These are phyloP conservation scores for Scelioninae gen. 2 DNA, from an alignment of 2,888 invertebrate genomes.

Conservation along the genomic window DNA sequence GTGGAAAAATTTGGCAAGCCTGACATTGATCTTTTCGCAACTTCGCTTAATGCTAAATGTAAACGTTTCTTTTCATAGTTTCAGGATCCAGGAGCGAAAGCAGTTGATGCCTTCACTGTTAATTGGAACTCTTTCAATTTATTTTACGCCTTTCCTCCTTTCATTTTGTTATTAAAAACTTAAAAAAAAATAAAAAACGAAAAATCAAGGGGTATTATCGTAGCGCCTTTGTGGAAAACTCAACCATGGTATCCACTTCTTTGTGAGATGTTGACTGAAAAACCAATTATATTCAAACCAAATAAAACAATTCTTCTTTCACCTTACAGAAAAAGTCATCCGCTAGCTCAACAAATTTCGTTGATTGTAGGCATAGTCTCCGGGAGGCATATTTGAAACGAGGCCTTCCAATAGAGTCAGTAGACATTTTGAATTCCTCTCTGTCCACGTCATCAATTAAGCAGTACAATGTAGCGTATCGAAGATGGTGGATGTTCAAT, in stretches of 20 bases:
- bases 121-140: too few relatives aligned
- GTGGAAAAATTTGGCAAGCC: neutral
- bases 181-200: constrained; percentile 59
- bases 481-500: neutral
- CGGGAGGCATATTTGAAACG: too few relatives aligned
- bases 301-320: too few relatives aligned
- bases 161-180: too few relatives aligned
- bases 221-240: constrained; percentile 63
- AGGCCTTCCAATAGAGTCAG: too few relatives aligned
- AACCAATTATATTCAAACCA: too few relatives aligned
- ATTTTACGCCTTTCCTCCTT: too few relatives aligned
- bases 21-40: neutral
- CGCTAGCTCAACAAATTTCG: constrained; percentile 3
- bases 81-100: too few relatives aligned
- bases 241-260: constrained; percentile 22
- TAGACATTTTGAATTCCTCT: too few relatives aligned
- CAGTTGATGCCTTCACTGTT: too few relatives aligned
- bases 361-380: too few relatives aligned
- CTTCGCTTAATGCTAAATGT: neutral
- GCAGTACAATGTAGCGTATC: neutral
- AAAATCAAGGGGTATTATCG: constrained; percentile 64
- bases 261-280: too few relatives aligned
- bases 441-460: neutral
- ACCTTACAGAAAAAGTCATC: constrained; percentile 1
- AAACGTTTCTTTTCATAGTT: neutral